These are phyloP conservation scores for Mus spicilegus DNA, from an alignment of 2,113 vertebrate species.

Conservation along the genomic window DNA sequence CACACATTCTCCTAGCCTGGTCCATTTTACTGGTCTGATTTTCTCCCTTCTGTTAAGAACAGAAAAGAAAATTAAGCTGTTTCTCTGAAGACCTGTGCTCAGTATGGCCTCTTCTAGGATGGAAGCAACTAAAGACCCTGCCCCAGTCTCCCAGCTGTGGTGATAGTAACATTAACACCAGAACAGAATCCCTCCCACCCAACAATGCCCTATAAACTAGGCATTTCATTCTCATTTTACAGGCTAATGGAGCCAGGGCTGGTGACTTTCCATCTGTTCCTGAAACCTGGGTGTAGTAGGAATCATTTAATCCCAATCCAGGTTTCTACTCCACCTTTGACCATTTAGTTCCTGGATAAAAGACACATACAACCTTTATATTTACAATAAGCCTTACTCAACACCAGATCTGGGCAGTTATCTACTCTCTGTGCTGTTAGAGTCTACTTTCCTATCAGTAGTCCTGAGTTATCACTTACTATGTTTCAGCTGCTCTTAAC, in stretches of 20 bases:
- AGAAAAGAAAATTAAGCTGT: not conserved
- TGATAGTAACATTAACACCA: not conserved
- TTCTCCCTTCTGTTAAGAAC: not conserved
- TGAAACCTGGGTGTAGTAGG: not conserved
- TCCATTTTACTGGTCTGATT: not conserved
- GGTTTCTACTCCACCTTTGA: too few relatives aligned
- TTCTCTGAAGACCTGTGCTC: not conserved
- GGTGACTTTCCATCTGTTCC: not conserved
- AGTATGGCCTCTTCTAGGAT: not conserved
- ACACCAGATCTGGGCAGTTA: too few relatives aligned
- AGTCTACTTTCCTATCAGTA: too few relatives aligned
- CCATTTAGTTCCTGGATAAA: too few relatives aligned
- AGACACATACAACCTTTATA: too few relatives aligned
- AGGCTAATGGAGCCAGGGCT: not conserved
- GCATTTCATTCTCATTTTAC: not conserved
- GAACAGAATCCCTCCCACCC: not conserved
- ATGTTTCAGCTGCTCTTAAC: too few relatives aligned
- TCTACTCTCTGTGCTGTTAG: too few relatives aligned
- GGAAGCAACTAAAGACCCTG: not conserved
- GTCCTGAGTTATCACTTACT: too few relatives aligned
- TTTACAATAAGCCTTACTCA: too few relatives aligned
- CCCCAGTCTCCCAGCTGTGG: not conserved
- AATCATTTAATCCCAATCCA: too few relatives aligned
- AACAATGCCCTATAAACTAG: not conserved
- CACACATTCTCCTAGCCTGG: not conserved